These are phyloP conservation scores for Orius insidiosus DNA, from an alignment of 1,140 invertebrate genomes.

Conservation along the genomic window DNA sequence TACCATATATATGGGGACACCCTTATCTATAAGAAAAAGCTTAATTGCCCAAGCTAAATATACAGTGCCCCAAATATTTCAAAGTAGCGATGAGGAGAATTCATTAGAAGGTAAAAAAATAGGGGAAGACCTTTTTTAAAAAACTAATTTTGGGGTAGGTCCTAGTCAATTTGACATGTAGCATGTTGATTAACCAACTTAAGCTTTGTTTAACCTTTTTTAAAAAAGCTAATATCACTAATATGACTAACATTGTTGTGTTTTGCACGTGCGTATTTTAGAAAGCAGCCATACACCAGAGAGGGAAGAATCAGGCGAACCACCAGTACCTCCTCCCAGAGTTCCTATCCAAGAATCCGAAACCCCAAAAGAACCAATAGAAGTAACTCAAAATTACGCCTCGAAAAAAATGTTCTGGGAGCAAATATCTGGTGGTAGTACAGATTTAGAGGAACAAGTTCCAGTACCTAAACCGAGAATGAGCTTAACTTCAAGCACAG, in stretches of 20 bases:
- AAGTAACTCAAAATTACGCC: constrained; percentile 17
- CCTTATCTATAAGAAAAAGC: neutral
- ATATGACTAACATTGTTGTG: constrained; percentile 15
- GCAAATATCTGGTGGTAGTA: constrained; percentile 20
- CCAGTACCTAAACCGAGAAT: constrained; percentile 28
- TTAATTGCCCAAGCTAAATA: too few relatives aligned
- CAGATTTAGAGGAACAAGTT: constrained; percentile 15
- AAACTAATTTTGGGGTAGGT: too few relatives aligned
- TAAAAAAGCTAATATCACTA: constrained; percentile 5
- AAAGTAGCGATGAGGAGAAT: too few relatives aligned
- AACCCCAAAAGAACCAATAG: constrained; percentile 5
- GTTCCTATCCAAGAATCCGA: constrained; percentile 6
- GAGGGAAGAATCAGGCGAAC: constrained; percentile 8
- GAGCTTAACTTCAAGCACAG: constrained; percentile 17
- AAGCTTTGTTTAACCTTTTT: constrained; percentile 6
- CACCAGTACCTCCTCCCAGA: constrained; percentile 16
- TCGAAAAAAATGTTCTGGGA: constrained; percentile 34
- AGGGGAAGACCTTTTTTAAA: too few relatives aligned
- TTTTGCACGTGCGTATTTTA: constrained; percentile 14
- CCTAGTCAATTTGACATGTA: too few relatives aligned
- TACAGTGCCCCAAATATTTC: too few relatives aligned
- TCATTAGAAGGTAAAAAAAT: too few relatives aligned
- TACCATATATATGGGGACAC: neutral
- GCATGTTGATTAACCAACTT: constrained; percentile 1
- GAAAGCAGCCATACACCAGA: constrained; percentile 16